Base-by-base conservation (phyloP, 2,797 vertebrate species). In the Tadarida brasiliensis region DNA sequence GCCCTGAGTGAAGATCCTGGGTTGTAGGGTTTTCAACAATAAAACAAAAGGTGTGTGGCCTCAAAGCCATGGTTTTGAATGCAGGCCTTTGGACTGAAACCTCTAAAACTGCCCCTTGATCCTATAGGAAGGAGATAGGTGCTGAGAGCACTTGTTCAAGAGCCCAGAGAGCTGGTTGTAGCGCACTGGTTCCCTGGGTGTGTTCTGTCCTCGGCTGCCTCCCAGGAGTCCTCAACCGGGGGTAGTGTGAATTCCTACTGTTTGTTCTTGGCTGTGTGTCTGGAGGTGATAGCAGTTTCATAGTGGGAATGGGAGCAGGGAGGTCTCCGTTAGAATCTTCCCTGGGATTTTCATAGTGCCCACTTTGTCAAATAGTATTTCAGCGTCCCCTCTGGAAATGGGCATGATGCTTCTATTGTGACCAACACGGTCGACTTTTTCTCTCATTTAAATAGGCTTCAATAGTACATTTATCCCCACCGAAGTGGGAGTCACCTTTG, bases 121-220 rank as follows among this genome's bases (percentile, higher is more conserved):
- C 85, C 81, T 96, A 56, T 97, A 97, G 94, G 91, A 93, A 97
- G 84, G 94, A 97, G 71, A 90, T 91, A 94, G 95, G 95, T 95
- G 95, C 87, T 90, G 83, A 96, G 95, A 96, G 68, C 93, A 68
- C 93, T 95, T 83, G 76, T 74, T 89, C 86, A 68, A 67, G 93
- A 91, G 87, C 87, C 93, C 91, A 94, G 76, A 80, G 61, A 92
- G 91, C 86, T 91, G 91, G 91, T 92, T 94, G 57, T 94, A 94
- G 74, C 65, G 73, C 77, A 90, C 93, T 59, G 6, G 6, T 94
- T 90, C 82, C 94, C 81, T 87, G 95, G 93, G 95, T 96, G 90
- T 89, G 70, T 65, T 94, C 73, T 96, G 83, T 94, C 96, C 93
- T 90, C 67, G 2, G 92, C 95, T 94, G 90, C 94, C 68, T 97